Percentiles rank a stretch among this genome's conserved stretches.
These are phyloP conservation scores for Cyprichromis sp. DNA, from an alignment of 2,113 vertebrate species.

Conservation along the genomic window DNA sequence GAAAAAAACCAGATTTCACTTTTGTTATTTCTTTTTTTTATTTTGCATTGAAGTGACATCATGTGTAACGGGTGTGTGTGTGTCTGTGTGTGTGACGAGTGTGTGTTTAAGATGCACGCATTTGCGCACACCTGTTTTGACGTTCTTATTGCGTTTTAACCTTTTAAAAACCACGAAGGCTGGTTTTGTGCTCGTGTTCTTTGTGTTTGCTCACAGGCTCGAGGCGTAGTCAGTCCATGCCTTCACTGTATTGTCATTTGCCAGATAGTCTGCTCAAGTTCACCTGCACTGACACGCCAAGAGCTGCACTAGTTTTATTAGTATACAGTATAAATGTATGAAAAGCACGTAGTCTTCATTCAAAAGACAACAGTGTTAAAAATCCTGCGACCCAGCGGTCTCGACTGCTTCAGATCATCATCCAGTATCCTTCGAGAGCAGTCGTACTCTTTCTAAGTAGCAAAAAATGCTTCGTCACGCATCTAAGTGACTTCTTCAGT, in stretches of 20 bases:
- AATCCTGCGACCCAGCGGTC: background rate
- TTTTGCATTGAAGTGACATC: background rate
- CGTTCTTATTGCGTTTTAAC: background rate
- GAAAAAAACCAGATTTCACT: background rate
- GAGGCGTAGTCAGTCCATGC: background rate
- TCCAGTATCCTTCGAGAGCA: background rate
- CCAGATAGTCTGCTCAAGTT: background rate
- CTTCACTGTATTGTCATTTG: background rate
- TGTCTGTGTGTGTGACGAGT: background rate
- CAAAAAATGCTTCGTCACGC: background rate
- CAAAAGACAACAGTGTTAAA: background rate
- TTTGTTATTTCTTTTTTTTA: slow-evolving; percentile 1
- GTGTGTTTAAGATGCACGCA: background rate
- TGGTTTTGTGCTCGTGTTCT: background rate
- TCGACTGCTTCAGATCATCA: too few relatives aligned
- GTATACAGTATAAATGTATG: background rate
- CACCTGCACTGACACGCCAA: background rate
- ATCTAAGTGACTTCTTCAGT: background rate
- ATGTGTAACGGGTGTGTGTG: background rate
- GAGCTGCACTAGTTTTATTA: background rate
- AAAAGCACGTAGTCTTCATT: background rate
- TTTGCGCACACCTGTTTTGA: background rate
- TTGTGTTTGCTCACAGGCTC: background rate
- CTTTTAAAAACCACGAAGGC: background rate
- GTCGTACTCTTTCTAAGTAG: background rate